Percentiles rank a stretch among this genome's conserved stretches.
Evolutionary conservation across 1,140 invertebrate species (phyloP).

Genomic region (Hyposmocoma kahamanoa): DNA sequence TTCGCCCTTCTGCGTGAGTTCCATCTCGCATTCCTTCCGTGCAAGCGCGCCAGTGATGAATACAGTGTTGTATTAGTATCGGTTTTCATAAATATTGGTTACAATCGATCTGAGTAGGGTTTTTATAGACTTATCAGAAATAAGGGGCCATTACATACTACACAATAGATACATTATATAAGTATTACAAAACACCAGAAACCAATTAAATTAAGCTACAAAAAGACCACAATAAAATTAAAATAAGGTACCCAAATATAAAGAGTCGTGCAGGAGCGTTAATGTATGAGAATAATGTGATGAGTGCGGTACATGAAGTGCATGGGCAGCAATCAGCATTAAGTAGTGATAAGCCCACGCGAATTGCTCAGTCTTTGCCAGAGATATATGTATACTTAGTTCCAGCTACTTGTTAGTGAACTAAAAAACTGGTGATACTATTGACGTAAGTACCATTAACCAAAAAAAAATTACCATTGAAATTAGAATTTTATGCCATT

Average conservation of each 20-base stretch:
- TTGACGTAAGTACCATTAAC: no score
- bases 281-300: background rate
- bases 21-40: slow-evolving; percentile 91
- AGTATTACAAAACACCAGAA: background rate
- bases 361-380: no score
- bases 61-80: slow-evolving; percentile 61
- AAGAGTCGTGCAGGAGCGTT: background rate
- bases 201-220: background rate
- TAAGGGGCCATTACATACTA: no score
- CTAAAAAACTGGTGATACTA: no score
- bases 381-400: no score
- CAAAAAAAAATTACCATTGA: no score
- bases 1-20: slow-evolving; percentile 92
- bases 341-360: no score
- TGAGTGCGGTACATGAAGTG: background rate
- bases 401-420: no score
- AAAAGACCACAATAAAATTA: background rate
- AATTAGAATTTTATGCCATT: no score
- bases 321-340: background rate
- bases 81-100: slow-evolving; percentile 19
- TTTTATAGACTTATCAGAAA: no score
- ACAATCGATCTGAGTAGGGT: no score
- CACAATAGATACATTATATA: no score
- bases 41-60: slow-evolving; percentile 63
- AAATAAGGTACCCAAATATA: background rate